These are phyloP conservation scores for Spatula clypeata DNA, from an alignment of 2,797 vertebrate genomes.

Conservation along the genomic window DNA sequence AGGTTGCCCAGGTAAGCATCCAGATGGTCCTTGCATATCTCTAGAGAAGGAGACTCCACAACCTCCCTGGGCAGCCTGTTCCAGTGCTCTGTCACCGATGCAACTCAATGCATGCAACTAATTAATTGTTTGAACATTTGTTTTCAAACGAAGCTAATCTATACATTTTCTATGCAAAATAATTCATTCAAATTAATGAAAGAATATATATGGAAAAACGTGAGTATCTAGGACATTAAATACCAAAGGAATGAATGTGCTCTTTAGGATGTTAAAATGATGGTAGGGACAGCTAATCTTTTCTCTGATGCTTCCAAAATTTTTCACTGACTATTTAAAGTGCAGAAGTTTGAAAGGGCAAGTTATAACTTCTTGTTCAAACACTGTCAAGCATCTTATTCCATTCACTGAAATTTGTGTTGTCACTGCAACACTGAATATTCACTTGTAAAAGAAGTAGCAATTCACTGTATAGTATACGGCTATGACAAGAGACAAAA, in stretches of 20 bases:
- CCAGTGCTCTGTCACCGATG: too few species aligned
- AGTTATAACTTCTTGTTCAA: neutral
- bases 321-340: slow-evolving; percentile 36
- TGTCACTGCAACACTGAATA: neutral
- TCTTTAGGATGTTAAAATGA: neutral
- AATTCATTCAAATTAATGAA: slow-evolving; percentile 9
- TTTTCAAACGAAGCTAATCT: neutral
- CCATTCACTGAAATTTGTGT: slow-evolving; percentile 6
- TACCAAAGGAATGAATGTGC: neutral
- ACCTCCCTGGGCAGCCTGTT: too few species aligned
- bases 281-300: neutral
- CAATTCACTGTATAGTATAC: neutral
- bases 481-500: slow-evolving; percentile 27
- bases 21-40: too few species aligned
- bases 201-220: neutral
- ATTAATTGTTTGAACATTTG: neutral
- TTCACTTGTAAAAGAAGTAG: slow-evolving; percentile 28
- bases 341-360: neutral
- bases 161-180: neutral
- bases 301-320: neutral
- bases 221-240: neutral
- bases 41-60: too few species aligned
- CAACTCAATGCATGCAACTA: neutral
- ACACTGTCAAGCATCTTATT: neutral
- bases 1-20: too few species aligned